Percentiles rank a stretch among this genome's conserved stretches.
Conservation (phyloP, 1,140 invertebrate genomes). For the Drosophila jambulina region DNA sequence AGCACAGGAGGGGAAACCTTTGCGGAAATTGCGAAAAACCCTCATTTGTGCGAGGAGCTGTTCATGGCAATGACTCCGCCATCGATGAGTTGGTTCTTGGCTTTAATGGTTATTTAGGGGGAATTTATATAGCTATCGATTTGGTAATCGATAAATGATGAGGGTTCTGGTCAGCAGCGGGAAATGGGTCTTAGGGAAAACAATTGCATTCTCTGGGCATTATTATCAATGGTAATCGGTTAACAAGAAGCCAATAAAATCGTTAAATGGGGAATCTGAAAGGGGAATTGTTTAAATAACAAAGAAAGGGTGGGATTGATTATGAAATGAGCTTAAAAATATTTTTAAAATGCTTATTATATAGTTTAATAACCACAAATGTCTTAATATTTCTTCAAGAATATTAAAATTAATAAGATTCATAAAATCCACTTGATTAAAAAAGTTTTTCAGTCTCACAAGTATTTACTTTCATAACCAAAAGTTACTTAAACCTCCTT, state of each 20-base stretch:
- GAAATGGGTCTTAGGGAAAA: conserved; percentile 1
- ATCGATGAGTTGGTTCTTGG: conserved; percentile 42
- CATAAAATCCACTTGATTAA: conserved; percentile 3
- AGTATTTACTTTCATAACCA: neutral
- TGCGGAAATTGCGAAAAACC: conserved; percentile 40
- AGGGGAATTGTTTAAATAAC: neutral
- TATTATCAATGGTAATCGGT: conserved; percentile 3
- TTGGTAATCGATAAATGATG: conserved; percentile 51
- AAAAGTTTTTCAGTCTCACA: neutral
- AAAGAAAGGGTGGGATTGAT: neutral
- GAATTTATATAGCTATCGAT: conserved; percentile 45
- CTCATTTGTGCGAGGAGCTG: conserved; percentile 48
- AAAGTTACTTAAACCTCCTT: neutral
- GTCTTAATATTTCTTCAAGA: no score
- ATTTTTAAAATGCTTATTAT: neutral
- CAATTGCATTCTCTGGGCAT: conserved; percentile 10
- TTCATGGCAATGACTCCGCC: conserved; percentile 42
- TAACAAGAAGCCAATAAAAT: conserved; percentile 5
- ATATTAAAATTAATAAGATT: neutral
- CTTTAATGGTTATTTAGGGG: conserved; percentile 54
- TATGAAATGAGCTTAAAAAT: no score
- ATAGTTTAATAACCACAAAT: neutral
- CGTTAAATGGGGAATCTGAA: neutral
- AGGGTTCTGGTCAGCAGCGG: neutral
- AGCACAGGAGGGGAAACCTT: neutral